Evolutionary conservation across 2,888 invertebrate species (phyloP).

Genomic region (Athalia rosae): DNA sequence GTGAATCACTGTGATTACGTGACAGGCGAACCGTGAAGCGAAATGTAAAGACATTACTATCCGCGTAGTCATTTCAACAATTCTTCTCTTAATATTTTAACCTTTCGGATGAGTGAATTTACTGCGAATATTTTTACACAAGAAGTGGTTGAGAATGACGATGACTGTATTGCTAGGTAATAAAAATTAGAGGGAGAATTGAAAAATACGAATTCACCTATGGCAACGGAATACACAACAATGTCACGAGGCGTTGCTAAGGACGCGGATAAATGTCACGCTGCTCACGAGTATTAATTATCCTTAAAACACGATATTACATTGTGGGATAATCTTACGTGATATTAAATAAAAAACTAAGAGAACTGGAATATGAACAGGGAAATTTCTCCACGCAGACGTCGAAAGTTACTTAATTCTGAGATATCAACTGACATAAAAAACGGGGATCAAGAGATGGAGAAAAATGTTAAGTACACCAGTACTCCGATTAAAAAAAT

Average conservation of each 20-base stretch:
- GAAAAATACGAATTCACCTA: too few relatives aligned
- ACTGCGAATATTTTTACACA: too few relatives aligned
- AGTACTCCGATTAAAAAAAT: constrained; percentile 24
- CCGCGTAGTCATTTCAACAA: too few relatives aligned
- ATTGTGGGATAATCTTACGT: neutral
- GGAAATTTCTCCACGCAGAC: constrained; percentile 16
- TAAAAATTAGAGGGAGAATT: too few relatives aligned
- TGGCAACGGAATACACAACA: constrained; percentile 14
- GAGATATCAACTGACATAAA: constrained; percentile 9
- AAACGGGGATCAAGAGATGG: constrained; percentile 12
- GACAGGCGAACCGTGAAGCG: constrained; percentile 60
- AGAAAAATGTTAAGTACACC: constrained; percentile 21
- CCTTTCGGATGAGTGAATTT: too few relatives aligned
- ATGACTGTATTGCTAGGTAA: too few relatives aligned
- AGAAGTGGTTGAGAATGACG: too few relatives aligned
- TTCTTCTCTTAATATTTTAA: too few relatives aligned
- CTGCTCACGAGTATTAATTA: too few relatives aligned
- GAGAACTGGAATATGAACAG: neutral
- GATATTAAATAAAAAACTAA: neutral
- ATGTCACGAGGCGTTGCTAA: constrained; percentile 23
- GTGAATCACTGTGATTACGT: constrained; percentile 67
- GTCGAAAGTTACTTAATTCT: neutral
- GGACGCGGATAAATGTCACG: constrained; percentile 24
- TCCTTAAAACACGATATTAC: neutral
- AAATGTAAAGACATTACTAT: neutral